Base-by-base conservation (phyloP, 1,140 invertebrate species). In the Drosophila lowei region DNA sequence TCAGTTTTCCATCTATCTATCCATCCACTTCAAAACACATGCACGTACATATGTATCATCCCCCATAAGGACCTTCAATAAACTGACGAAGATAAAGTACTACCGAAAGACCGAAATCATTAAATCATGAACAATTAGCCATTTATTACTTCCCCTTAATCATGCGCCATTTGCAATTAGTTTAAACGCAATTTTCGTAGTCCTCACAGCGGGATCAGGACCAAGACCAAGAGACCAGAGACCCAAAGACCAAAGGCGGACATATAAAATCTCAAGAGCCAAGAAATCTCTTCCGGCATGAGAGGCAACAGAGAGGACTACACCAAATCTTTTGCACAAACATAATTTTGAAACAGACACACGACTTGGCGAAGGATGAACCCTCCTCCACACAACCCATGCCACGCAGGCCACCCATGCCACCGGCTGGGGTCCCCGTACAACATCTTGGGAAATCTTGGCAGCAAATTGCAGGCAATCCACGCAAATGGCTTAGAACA, bases 401-500 rank as follows among this genome's bases (percentile, higher is more conserved):
- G 28, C 34, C 46, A 48, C n/a, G n/a, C 46, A 49, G 16, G 38
- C 25, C 30, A 34, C 30, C 30, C 30, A 34, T 11, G 34, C 34
- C 34, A 38, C 3, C 3, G 34, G 11, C 34, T 38, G 34, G 9
- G 34, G 3, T 8, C 7, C 25, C 44, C 41, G 13, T 41, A 30
- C 54, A 60, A 72, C 77, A 66, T 88, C 81, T 88, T 77, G 62
- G 62, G 70, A 89, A 81, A 89, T 89, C 85, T 89, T 74, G 66
- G 72, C 78, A 81, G 85, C 85, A 89, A 89, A 89, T 89, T 89
- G 85, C 85, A 78, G 85, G 80, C 85, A 89, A 89, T 89, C 85
- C 86, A 89, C 74, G 86, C 85, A 89, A 89, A 89, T 89, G 85
- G 77, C 86, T 85, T 89, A 81, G 80, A 89, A 86, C 85, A 85